Base-by-base conservation (phyloP, 2,113 vertebrate genomes). In the Eublepharis macularius region DNA sequence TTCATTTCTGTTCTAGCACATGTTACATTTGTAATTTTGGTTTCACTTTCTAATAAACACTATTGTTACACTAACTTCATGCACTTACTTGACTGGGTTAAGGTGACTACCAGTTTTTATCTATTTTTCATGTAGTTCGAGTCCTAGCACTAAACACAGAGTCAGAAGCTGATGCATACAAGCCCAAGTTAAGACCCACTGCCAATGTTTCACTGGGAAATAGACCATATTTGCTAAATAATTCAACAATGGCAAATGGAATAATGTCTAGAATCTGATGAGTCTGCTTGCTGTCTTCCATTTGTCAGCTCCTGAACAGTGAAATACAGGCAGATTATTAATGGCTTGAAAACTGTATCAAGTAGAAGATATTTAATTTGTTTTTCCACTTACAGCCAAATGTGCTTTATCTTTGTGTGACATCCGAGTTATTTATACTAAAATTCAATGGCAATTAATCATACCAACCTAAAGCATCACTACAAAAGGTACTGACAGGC, bases 371-470 rank as follows among this genome's bases (percentile, higher is more conserved):
- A 47, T 72, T 87, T 70, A 73, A 78, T 77, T 70, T 72, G 41
- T 82, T 83, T 78, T 83, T 65, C 66, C 11, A 72, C 26, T 78
- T 83, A 73, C 41, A 78, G 74, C 66, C 80, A 83, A 87, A 82
- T 29, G 12, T 87, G 66, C 72, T 81, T 49, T 86, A 65, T 74
- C 77, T 80, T 86, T 36, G 32, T 26, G 32, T 80, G 77, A 80
- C 84, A 86, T 80, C 69, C 76, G 47, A 65, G 68, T 80, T 80
- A 80, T 79, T 74, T 80, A 80, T 65, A 65, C 43, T 63, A 60
- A 47, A 72, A 86, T 80, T 72, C 77, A 86, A 65, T 80, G 80
- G 68, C 68, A 73, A 74, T 86, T 80, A 80, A 85, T 85, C 69
- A 72, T 77, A 63, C 26, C 32, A 43, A 74, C 6, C 54, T 65